These are phyloP conservation scores for Lateolabrax maculatus DNA, from an alignment of 2,797 vertebrate genomes.

Conservation along the genomic window DNA sequence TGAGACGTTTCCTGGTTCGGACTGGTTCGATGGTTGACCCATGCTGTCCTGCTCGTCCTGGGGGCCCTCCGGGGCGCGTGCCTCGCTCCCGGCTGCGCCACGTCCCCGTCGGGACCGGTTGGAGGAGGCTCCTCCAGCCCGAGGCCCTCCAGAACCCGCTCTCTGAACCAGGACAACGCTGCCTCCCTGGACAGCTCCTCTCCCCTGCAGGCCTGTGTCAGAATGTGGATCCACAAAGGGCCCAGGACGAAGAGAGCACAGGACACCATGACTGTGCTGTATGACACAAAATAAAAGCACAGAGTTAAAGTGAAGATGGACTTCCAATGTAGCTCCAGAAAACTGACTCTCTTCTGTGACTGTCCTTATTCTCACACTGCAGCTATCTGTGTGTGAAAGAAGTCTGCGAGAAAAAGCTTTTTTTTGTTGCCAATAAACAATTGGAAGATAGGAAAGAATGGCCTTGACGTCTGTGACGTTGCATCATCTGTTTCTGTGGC, in stretches of 20 bases:
- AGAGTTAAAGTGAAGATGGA: not conserved
- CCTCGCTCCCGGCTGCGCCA: not conserved
- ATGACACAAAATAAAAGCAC: not conserved
- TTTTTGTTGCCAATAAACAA: conserved; percentile 44
- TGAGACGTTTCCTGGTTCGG: conserved; percentile 81
- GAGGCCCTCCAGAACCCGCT: conserved; percentile 75
- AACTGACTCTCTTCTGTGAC: not conserved
- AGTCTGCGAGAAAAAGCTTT: conserved; percentile 22
- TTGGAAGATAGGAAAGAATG: conserved; percentile 44
- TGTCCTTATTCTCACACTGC: conserved; percentile 26
- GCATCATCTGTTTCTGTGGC: conserved; percentile 32
- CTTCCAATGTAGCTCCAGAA: not conserved
- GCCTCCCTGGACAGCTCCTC: conserved; percentile 67
- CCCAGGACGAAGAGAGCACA: conserved; percentile 57
- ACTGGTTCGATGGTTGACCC: conserved; percentile 11
- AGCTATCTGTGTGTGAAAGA: conserved; percentile 44
- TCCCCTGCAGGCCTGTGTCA: conserved; percentile 54
- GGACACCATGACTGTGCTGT: conserved; percentile 44
- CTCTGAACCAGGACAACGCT: conserved; percentile 78
- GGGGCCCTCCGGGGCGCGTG: conserved; percentile 4
- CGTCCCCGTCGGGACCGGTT: not conserved
- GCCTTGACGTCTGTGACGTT: conserved; percentile 62
- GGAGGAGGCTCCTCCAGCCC: conserved; percentile 75
- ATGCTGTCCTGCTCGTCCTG: conserved; percentile 32
- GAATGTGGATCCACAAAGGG: conserved; percentile 53